phyloP scores from a whole-genome alignment of 2,797 vertebrate species.

The Arrhamphus sclerolepis region DNA sequence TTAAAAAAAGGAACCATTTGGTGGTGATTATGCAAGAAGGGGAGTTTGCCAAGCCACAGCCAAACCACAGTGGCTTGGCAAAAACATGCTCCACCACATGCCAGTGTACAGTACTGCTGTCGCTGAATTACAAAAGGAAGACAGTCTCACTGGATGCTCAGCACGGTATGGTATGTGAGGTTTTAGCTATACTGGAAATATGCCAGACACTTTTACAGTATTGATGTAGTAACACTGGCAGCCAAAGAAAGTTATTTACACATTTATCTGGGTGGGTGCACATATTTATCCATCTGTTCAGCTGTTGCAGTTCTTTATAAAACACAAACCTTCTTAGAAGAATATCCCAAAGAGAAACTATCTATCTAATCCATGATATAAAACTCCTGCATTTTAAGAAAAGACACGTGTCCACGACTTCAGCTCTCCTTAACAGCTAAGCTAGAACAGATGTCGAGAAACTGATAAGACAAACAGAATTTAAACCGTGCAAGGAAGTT shows the following conservation, averaged over 20 bases:
- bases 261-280: neutral
- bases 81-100: conserved; percentile 47
- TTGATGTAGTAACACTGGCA: too few species aligned
- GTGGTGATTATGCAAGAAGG: conserved; percentile 46
- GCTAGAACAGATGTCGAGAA: too few species aligned
- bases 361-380: too few species aligned
- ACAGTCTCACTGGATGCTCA: neutral
- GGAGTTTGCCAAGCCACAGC: conserved; percentile 50
- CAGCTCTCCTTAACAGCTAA: too few species aligned
- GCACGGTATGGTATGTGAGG: neutral
- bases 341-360: too few species aligned
- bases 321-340: too few species aligned
- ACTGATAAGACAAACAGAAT: too few species aligned
- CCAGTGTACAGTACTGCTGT: conserved; percentile 31
- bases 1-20: conserved; percentile 30
- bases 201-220: too few species aligned
- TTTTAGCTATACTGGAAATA: neutral
- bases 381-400: too few species aligned
- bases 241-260: neutral
- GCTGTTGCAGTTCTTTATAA: too few species aligned
- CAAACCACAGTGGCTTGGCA: conserved; percentile 56
- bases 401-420: too few species aligned
- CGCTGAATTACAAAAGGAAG: conserved; percentile 22
- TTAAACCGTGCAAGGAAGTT: too few species aligned
- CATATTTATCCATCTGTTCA: neutral